Base-by-base conservation (phyloP, 2,888 invertebrate species). In the Philaethria dido region DNA sequence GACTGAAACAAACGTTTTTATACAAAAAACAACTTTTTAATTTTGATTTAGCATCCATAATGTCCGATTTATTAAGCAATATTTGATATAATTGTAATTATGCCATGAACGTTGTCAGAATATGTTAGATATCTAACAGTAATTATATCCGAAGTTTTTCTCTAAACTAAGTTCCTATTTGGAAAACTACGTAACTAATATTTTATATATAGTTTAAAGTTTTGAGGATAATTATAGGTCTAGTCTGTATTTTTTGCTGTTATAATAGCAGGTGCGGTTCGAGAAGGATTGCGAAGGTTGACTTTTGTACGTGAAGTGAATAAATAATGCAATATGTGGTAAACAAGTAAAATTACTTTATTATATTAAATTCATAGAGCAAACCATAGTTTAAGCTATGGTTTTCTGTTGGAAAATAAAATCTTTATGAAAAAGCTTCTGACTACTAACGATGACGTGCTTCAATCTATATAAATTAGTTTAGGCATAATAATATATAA, bases 281-380 rank as follows among this genome's bases (percentile, higher is more conserved):
- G 65, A 70, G 75, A 73, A 72, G 78, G 77, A 72, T 75, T 72
- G 76, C 74, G 79, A 82, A 83, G 83, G 84, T 75, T 80, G 74
- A 57, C 75, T 76, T 75, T 75, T 73, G 74, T 76, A 74, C 82
- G 84, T 75, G 82, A 65, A 67, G 69, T 39, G 82, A 80, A 83
- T 85, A 77, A 76, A 69, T 82, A 81, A 83, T 72, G 71, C 69
- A 71, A 74, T 77, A 64, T 66, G 50, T 18, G 14, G 45, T 66
- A 64, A 67, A 69, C 63, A 54, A 55, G 69, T 67, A 63, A 68
- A 66, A 64, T 62, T 52, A 47, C 33, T 67, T 55, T 45, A 60
- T 65, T 16, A 57, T 16, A 42, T 29, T 52, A 16, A 52, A 52
- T 29, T 52, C 52, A 52, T 52, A 52, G 33, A 29, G 29, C 5